Base-by-base conservation (phyloP, 2,888 invertebrate genomes). In the Ametastegia equiseti region DNA sequence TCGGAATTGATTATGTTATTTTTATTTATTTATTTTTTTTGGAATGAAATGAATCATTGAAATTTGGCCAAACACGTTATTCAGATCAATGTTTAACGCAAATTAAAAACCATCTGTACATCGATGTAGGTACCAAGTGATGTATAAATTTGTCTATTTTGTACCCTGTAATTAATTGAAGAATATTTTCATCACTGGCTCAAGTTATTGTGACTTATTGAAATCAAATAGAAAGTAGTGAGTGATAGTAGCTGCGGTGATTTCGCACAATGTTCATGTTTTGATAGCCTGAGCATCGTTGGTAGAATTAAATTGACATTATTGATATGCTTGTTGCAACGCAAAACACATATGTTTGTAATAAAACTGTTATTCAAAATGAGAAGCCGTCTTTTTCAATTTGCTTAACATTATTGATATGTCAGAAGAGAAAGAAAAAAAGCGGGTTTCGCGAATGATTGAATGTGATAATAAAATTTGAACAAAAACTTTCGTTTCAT, bases 191-290 rank as follows among this genome's bases (percentile, higher is more conserved):
- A 23, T 9, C n/a, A n/a, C n/a, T n/a, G n/a, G n/a, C n/a, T n/a
- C n/a, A 19, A 7, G 9, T 27, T 45, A 23, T 27, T 45, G 47
- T 6, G 6, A 30, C 27, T 45, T 30, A 30, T 47, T 27, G 5
- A 42, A 9, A 42, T 6, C 5, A 15, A 15, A 30, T 47, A 71
- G 47, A 27, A 30, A 71, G 13, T 71, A 71, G 71, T 36, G 71
- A 71, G n/a, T n/a, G n/a, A n/a, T n/a, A n/a, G n/a, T 71, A 71
- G 42, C 30, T 7, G n/a, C 36, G 36, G 19, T 36, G n/a, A 54
- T 39, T 67, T 75, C 75, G 75, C 75, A 75, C 75, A 75, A 75
- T 36, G 33, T 54, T 75, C 33, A 54, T 36, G 54, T 33, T n/a
- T n/a, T 23, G 36, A 54, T 6, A 50, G 47, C 9, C 23, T n/a